phyloP scores from a whole-genome alignment of 2,113 vertebrate species.

The Paradisaea rubra region DNA sequence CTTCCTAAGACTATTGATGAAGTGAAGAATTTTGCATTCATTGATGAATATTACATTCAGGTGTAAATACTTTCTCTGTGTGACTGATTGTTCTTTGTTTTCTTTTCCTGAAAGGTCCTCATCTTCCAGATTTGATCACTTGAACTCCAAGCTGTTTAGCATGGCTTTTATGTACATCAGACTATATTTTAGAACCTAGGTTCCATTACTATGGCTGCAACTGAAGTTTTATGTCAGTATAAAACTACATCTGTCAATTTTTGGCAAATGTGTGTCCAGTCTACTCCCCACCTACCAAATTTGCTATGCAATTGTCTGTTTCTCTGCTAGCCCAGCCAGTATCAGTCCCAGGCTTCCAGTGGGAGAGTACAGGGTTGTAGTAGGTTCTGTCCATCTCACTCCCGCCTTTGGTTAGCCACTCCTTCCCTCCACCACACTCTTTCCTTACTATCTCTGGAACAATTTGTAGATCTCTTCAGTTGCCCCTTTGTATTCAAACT shows the following conservation, averaged over 20 bases:
- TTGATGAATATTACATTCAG: slow-evolving; percentile 40
- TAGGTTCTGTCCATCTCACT: background rate
- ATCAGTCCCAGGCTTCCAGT: background rate
- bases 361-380: background rate
- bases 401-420: background rate
- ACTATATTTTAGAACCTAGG: background rate
- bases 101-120: background rate
- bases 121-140: background rate
- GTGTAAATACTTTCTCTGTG: slow-evolving; percentile 20
- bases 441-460: background rate
- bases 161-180: background rate
- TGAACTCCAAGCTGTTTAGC: background rate
- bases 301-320: rapidly evolving
- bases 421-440: background rate
- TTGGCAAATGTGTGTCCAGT: background rate
- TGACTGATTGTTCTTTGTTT: background rate
- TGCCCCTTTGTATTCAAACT: background rate
- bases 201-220: background rate
- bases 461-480: background rate
- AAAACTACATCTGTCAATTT: background rate
- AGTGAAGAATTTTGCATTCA: slow-evolving; percentile 50
- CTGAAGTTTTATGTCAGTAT: background rate
- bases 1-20: slow-evolving; percentile 22
- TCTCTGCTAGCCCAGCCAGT: background rate
- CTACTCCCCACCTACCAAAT: background rate